Base-by-base conservation (phyloP, 2,113 vertebrate genomes). In the Phycodurus eques region DNA sequence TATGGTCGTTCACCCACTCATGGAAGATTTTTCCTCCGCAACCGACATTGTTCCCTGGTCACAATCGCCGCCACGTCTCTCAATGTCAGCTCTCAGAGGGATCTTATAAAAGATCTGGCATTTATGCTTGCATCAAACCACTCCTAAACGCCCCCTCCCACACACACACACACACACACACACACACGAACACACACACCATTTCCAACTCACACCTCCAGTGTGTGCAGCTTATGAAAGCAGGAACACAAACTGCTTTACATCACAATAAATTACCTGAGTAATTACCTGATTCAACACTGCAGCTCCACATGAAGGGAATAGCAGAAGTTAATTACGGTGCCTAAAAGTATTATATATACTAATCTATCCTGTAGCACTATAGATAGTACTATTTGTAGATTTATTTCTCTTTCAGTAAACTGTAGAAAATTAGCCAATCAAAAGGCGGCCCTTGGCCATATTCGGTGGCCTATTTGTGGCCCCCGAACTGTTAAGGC, bases 1-100 rank as follows among this genome's bases (percentile, higher is more conserved):
- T 82, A 88, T 91, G 89, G 73, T 80, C 68, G 71, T 63, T 81
- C 72, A 68, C 56, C 74, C 68, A 67, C 65, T 85, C 61, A 11
- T 51, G 68, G 71, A 68, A 57, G 72, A 75, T 64, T 77, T 79
- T 57, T 63, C 68, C 72, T 70, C 64, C 46, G n/a, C 33, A 11
- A 7, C 20, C 63, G 49, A 61, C 42, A 49, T 43, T 12, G 71
- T 62, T 63, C 20, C 44, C 17, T 66, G 62, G 47, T 63, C 46
- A 3, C 43, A 15, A 67, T 19, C 5, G 67, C 56, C 54, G 42
- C 51, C 43, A 49, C 64, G 39, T 71, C 59, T 68, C 47, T 44
- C 56, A 43, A 33, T 33, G n/a, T 31, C 76, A 59, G 39, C 67
- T 57, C 27, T n/a, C 43, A 11, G 2, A 62, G 67, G 61, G 39